Evolutionary conservation across 2,888 invertebrate species (phyloP).

Genomic region (Mythimna pallens): DNA sequence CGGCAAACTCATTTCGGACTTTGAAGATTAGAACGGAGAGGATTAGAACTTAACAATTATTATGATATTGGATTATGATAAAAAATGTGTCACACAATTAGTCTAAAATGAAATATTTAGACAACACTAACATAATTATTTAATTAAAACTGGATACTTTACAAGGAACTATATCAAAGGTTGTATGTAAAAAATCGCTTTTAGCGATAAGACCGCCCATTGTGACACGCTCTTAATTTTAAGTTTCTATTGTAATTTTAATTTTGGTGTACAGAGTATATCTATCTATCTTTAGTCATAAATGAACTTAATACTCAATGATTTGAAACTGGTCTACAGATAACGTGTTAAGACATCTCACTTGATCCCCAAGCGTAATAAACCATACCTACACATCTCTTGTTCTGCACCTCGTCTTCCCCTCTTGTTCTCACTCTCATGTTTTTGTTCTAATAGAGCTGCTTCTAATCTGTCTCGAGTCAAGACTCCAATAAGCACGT

Average conservation of each 20-base stretch:
- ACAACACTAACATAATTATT: no score
- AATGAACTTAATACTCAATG: background rate
- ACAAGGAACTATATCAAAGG: background rate
- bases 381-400: background rate
- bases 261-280: no score
- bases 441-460: constrained; percentile 47
- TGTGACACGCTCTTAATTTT: no score
- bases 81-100: no score
- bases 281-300: background rate
- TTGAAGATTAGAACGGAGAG: no score
- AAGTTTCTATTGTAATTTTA: no score
- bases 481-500: constrained; percentile 70
- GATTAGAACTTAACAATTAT: background rate
- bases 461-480: constrained; percentile 65
- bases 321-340: background rate
- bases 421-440: constrained; percentile 10
- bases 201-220: no score
- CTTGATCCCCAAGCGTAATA: constrained; percentile 8
- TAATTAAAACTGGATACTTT: no score
- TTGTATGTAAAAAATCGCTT: no score
- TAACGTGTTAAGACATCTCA: background rate
- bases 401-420: background rate
- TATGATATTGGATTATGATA: background rate
- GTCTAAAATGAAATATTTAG: no score
- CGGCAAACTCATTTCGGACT: no score